Conservation (phyloP, 2,113 vertebrate species). For the Parotia lawesii region DNA sequence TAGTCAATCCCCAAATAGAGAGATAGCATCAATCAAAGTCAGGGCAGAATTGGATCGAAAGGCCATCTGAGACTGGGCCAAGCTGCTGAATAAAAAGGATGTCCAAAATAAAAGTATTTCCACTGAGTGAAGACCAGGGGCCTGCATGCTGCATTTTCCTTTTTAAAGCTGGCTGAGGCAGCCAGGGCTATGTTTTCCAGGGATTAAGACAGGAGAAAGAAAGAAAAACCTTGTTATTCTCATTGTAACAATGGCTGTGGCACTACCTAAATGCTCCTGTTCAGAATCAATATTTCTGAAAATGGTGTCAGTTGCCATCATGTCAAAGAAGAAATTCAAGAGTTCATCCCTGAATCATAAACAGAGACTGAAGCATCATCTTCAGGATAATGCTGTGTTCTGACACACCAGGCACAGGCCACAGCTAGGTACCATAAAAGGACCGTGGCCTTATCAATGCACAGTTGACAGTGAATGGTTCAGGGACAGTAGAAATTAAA, state of each 20-base stretch:
- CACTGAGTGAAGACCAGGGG: background rate
- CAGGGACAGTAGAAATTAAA: background rate
- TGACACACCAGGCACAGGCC: background rate
- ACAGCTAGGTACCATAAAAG: background rate
- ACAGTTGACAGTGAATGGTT: fast-evolving
- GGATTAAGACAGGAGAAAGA: background rate
- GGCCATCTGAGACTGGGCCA: background rate
- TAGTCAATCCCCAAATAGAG: conserved; percentile 27
- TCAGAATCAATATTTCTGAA: conserved; percentile 28
- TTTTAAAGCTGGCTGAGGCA: background rate
- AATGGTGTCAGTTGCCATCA: background rate
- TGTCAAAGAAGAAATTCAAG: background rate
- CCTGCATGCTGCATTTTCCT: background rate
- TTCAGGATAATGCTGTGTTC: background rate
- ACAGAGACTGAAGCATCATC: background rate
- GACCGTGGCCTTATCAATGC: background rate
- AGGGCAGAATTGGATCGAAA: conserved; percentile 10
- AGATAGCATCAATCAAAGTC: conserved; percentile 40
- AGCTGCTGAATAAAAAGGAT: background rate
- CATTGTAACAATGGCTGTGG: background rate
- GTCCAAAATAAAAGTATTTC: background rate
- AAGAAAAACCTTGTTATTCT: conserved; percentile 4
- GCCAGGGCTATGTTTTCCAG: background rate
- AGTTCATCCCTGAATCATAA: background rate
- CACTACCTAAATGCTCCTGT: background rate